Conservation (phyloP, 2,797 vertebrate species). For the Betta splendens region DNA sequence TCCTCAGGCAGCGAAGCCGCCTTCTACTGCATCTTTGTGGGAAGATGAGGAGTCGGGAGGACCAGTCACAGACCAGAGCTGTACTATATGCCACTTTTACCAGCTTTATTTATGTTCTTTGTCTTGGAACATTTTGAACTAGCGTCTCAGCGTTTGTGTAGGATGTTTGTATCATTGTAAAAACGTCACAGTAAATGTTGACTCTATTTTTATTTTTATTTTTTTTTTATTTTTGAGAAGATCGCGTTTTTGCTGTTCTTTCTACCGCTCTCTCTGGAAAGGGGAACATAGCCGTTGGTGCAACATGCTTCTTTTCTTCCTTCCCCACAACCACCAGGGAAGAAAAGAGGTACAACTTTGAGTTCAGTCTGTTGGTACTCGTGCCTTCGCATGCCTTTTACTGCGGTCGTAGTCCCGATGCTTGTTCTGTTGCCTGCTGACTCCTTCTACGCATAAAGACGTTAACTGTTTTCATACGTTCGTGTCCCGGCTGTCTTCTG, state of each 20-base stretch:
- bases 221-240: slow-evolving; percentile 18
- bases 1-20: slow-evolving; percentile 66
- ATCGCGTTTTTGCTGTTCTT: slow-evolving; percentile 48
- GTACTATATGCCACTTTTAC: slow-evolving; percentile 90
- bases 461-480: slow-evolving; percentile 69
- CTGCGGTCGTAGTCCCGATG: slow-evolving; percentile 78
- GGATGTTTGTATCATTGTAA: slow-evolving; percentile 87
- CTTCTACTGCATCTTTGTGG: slow-evolving; percentile 59
- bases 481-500: slow-evolving; percentile 60
- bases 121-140: slow-evolving; percentile 86
- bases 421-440: slow-evolving; percentile 81
- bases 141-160: slow-evolving; percentile 79
- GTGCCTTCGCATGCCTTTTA: slow-evolving; percentile 87
- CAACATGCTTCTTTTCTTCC: slow-evolving; percentile 62
- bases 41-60: slow-evolving; percentile 61
- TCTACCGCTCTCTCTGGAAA: slow-evolving; percentile 64
- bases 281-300: slow-evolving; percentile 61
- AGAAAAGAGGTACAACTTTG: slow-evolving; percentile 63
- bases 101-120: slow-evolving; percentile 95
- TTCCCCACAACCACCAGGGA: slow-evolving; percentile 43
- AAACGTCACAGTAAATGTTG: slow-evolving; percentile 76
- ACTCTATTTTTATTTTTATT: slow-evolving; percentile 32
- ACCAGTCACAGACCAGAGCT: slow-evolving; percentile 85
- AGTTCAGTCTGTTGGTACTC: slow-evolving; percentile 82
- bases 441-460: slow-evolving; percentile 68